Evolutionary conservation across 2,888 invertebrate species (phyloP).

Genomic region (Campopleginae sp.): DNA sequence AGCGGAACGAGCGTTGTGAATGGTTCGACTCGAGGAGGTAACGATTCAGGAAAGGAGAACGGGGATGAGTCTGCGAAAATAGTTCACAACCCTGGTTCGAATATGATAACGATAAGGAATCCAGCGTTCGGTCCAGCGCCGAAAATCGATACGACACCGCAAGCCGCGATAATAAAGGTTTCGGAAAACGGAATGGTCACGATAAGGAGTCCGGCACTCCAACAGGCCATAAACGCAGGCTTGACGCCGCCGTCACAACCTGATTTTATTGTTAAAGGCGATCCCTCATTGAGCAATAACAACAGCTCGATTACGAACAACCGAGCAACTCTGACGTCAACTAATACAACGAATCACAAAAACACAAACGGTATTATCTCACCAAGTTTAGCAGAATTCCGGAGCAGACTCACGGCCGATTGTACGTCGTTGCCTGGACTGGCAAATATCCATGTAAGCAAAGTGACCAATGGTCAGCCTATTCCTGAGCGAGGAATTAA

Average conservation of each 20-base stretch:
- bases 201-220: conserved; percentile 90
- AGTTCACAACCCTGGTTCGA: conserved; percentile 84
- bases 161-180: conserved; percentile 88
- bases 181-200: conserved; percentile 93
- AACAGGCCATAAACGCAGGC: conserved; percentile 83
- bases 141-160: conserved; percentile 84
- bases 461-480: conserved; percentile 81
- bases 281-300: conserved; percentile 62
- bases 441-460: conserved; percentile 83
- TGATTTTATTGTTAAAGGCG: conserved; percentile 82
- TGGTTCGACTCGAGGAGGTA: conserved; percentile 61
- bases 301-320: conserved; percentile 62
- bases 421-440: conserved; percentile 78
- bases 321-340: conserved; percentile 59
- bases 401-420: conserved; percentile 77
- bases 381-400: conserved; percentile 79
- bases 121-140: conserved; percentile 90
- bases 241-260: conserved; percentile 81
- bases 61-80: conserved; percentile 83
- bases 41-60: conserved; percentile 71
- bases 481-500: conserved; percentile 83
- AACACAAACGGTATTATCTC: conserved; percentile 77
- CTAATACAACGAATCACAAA: conserved; percentile 69
- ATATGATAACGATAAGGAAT: conserved; percentile 92
- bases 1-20: conserved; percentile 41